Base-by-base conservation (phyloP, 2,113 vertebrate species). In the Cyphomyrus plagiostoma region DNA sequence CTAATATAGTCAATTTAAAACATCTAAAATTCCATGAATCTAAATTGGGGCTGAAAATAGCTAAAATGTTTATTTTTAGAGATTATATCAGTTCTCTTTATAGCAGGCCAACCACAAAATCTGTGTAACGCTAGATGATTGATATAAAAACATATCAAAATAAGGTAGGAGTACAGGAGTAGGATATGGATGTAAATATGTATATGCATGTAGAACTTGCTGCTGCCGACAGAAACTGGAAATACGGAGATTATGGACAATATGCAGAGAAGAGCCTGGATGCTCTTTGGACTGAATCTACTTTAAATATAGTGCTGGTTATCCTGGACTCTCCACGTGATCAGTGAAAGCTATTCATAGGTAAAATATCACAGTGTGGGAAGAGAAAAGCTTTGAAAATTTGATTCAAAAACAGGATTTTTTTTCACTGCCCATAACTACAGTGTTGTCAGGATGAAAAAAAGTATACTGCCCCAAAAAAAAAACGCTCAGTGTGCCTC, bases 1-100 rank as follows among this genome's bases (percentile, higher is more conserved):
- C 93, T 94, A 92, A 91, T 93, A 91, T 94, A 94, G 94, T 94
- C 92, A 92, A 93, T 94, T 93, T 90, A 93, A 94, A 92, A 93
- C 93, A 93, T 94, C 30, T 80, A 80, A 80, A 80, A 80, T 80
- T 42, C 35, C 74, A 70, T 30, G n/a, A 80, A 80, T 35, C 74
- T 94, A 92, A 94, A 92, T 35, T 35, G 35, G 35, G 35, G 35
- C 35, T 35, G 35, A 35, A 35, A 35, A 35, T 35, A 35, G 74
- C 74, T 94, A 92, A 94, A 92, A 91, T 93, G 89, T 89, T 92
- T 88, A 88, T 90, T 91, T 93, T 93, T 94, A 91, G 90, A 93
- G 92, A 94, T 94, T 94, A 93, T 93, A 93, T 90, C 87, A 90
- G 39, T 70, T 93, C 9, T 48, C 17, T 39, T 89, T 9, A 45